Evolutionary conservation across 1,140 invertebrate genomes (phyloP), one percentile per base, ranked within the genome.

Genomic region (Polypedilum pembai): DNA sequence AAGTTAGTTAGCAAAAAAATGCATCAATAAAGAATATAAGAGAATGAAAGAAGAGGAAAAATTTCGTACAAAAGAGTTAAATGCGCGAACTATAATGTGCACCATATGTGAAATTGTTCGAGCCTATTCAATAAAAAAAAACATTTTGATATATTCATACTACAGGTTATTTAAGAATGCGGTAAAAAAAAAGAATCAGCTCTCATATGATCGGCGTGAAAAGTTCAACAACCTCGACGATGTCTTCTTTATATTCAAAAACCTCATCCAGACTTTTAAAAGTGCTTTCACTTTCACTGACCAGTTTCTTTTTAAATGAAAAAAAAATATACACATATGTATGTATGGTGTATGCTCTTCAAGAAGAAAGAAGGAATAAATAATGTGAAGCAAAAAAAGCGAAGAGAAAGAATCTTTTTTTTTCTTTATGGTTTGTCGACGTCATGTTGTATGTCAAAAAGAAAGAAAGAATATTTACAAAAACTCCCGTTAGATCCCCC

Each of bases 241-340:
- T 56, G 45, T 56, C 45, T 56, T 56, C 45, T 56, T 56, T n/a
- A 56, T 15, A n/a, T 69, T 69, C 65, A 69, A 18, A 21, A 69
- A 69, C 17, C 65, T 21, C 20, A 69, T 56, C 65, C 65, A 69
- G 65, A 69, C 65, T 69, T 69, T 33, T 21, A 21, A 69, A 69
- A 69, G 45, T 69, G 65, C 65, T 69, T 69, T 69, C 65, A 69
- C 65, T 69, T 69, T 69, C 65, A 69, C 65, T 69, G 65, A 69
- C 65, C 65, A 69, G 65, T 69, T 69, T 69, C 45, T 56, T 56
- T 56, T 56, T 45, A 45, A n/a, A n/a, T 56, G 4, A 12, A n/a
- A 56, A 4, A 20, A 69, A 69, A 20, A 69, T 69, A 69, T 66
- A 18, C n/a, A n/a, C 17, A 10, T 15, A 56, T 56, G 45, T 33